Evolutionary conservation across 2,797 vertebrate genomes (phyloP).

Genomic region (Acanthurus lineatus): DNA sequence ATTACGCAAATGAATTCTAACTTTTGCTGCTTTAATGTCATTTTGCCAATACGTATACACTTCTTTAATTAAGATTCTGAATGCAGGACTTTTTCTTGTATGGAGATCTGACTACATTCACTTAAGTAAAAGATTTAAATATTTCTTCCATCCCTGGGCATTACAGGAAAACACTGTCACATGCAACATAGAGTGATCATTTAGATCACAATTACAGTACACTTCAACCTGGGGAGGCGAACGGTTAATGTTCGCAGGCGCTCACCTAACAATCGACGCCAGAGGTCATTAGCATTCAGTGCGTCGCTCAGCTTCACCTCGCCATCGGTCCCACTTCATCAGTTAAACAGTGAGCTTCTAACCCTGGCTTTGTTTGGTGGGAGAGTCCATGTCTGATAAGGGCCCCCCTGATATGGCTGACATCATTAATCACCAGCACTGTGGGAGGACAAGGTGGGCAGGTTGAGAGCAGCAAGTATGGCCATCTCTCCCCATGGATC

Average conservation of each 20-base stretch:
- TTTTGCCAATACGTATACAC: background rate
- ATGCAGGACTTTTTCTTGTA: background rate
- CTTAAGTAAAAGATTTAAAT: background rate
- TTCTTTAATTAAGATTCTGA: background rate
- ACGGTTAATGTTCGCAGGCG: constrained; percentile 35
- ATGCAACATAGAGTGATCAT: background rate
- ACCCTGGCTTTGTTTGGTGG: constrained; percentile 78
- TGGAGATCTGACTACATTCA: background rate
- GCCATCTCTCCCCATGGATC: constrained; percentile 62
- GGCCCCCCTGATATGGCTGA: constrained; percentile 71
- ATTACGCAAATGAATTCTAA: too few relatives aligned
- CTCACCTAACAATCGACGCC: constrained; percentile 45
- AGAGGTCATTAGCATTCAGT: constrained; percentile 73
- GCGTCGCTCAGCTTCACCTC: constrained; percentile 45
- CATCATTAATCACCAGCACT: constrained; percentile 82
- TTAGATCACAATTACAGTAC: constrained; percentile 3
- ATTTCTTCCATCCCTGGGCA: background rate
- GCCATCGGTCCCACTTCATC: constrained; percentile 75
- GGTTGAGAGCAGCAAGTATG: constrained; percentile 62
- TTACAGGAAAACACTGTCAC: constrained; percentile 9
- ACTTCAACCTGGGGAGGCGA: constrained; percentile 14
- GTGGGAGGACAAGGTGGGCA: constrained; percentile 74
- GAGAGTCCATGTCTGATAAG: constrained; percentile 80
- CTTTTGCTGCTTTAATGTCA: too few relatives aligned
- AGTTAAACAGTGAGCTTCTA: constrained; percentile 78